Evolutionary conservation across 2,113 vertebrate species (phyloP).

Genomic region (Gymnarchus niloticus): DNA sequence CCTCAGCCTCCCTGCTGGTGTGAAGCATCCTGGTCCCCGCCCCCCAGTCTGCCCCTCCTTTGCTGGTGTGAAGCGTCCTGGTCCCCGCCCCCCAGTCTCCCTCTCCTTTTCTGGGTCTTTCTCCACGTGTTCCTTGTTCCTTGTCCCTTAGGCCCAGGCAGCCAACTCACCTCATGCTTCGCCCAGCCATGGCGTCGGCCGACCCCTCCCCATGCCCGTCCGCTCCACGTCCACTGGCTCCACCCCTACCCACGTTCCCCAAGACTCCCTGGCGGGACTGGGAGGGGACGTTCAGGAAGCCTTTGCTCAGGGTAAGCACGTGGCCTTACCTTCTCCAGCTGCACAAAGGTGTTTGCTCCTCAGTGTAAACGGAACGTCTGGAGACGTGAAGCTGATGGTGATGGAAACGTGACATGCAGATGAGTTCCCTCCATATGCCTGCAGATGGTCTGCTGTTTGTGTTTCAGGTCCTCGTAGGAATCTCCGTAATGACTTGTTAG

Average conservation of each 20-base stretch:
- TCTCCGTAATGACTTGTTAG: conserved; percentile 86
- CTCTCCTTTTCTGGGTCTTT: neutral
- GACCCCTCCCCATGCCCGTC: conserved; percentile 67
- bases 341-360: neutral
- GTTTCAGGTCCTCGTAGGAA: conserved; percentile 79
- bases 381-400: neutral
- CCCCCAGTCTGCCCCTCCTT: too few relatives aligned
- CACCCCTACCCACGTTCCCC: conserved; percentile 71
- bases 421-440: neutral
- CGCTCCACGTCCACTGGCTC: conserved; percentile 70
- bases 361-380: neutral
- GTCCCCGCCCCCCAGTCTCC: neutral
- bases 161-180: conserved; percentile 76
- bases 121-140: neutral
- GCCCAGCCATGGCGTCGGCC: conserved; percentile 64
- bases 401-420: neutral
- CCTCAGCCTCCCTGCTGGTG: too few relatives aligned
- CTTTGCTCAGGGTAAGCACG: conserved; percentile 75
- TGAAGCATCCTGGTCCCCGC: too few relatives aligned
- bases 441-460: neutral
- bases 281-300: conserved; percentile 82
- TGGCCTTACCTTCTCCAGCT: neutral
- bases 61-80: too few relatives aligned
- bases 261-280: conserved; percentile 72
- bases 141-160: conserved; percentile 72